Conservation (phyloP, 1,140 invertebrate species). For the Nomia melanderi region DNA sequence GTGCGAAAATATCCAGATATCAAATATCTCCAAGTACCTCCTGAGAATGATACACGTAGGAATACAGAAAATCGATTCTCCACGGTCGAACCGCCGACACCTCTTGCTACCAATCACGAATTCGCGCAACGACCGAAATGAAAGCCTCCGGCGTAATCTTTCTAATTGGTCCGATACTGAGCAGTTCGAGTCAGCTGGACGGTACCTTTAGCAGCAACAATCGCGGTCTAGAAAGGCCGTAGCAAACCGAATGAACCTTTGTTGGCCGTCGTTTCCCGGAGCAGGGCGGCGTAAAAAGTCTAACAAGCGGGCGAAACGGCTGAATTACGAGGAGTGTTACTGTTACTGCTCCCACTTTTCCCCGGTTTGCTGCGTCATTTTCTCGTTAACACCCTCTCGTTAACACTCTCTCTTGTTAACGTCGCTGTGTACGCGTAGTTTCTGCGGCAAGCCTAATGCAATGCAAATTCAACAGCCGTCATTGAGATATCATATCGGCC, state of each 20-base stretch:
- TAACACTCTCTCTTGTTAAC: slow-evolving; percentile 27
- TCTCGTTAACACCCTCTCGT: background rate
- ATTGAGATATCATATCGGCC: slow-evolving; percentile 47
- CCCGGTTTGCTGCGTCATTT: slow-evolving; percentile 21
- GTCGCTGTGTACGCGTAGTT: background rate
- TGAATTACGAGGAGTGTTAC: slow-evolving; percentile 26
- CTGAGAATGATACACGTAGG: no score
- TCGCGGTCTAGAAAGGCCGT: slow-evolving; percentile 8
- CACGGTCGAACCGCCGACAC: no score
- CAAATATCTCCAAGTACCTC: no score
- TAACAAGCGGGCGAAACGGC: slow-evolving; percentile 31
- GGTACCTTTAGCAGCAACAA: background rate
- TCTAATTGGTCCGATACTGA: slow-evolving; percentile 17
- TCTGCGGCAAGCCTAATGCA: slow-evolving; percentile 6
- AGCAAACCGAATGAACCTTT: background rate
- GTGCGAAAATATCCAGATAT: no score
- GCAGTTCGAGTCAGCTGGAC: background rate
- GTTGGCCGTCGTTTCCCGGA: slow-evolving; percentile 6
- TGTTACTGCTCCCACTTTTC: slow-evolving; percentile 38
- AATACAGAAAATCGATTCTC: no score
- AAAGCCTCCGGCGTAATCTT: background rate
- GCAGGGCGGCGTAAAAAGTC: slow-evolving; percentile 9
- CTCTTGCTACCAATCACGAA: slow-evolving; percentile 20
- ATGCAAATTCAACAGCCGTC: slow-evolving; percentile 46
- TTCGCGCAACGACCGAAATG: background rate